Evolutionary conservation across 2,888 invertebrate genomes (phyloP), one percentile per base, ranked within the genome.

Genomic region (Coenonympha glycerion): DNA sequence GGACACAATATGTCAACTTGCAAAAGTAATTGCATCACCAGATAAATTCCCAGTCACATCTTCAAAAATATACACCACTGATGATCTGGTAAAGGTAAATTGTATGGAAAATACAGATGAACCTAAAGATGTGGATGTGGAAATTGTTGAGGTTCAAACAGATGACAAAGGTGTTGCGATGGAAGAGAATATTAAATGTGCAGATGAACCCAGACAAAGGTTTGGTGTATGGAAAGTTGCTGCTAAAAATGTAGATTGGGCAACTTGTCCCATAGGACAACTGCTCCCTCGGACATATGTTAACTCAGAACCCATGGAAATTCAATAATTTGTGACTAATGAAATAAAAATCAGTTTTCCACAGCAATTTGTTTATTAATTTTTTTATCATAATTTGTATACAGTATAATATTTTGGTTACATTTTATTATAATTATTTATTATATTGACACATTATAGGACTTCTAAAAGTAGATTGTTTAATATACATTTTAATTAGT

Each of bases 351-450:
- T 66, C 66, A 47, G 48, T 52, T 49, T 58, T 74, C 69, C 78
- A 81, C 81, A 83, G 79, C 80, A 82, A 78, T 81, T n/a, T 83
- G 74, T 75, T 76, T 71, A 69, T 75, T 80, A n/a, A n/a, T 79
- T 19, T 75, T 79, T 74, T 73, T 71, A 77, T 78, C 72, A 75
- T 80, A 79, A 74, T 81, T 83, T 86, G 84, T 83, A 87, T 86
- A 86, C 75, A 78, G 78, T 71, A 73, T 71, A 73, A 73, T 79
- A 80, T 84, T 87, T 85, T 85, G 87, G 85, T 87, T 86, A 86
- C 80, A 86, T 79, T 84, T 59, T 52, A 58, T 60, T 54, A 60
- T 58, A 55, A 60, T 54, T 73, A 76, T 78, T 54, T 73, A 76
- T 78, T 74, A 78, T 83, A 83, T 83, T 78, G 81, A 83, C 81